phyloP scores from a whole-genome alignment of 2,888 invertebrate species.

The Gari tellinella region DNA sequence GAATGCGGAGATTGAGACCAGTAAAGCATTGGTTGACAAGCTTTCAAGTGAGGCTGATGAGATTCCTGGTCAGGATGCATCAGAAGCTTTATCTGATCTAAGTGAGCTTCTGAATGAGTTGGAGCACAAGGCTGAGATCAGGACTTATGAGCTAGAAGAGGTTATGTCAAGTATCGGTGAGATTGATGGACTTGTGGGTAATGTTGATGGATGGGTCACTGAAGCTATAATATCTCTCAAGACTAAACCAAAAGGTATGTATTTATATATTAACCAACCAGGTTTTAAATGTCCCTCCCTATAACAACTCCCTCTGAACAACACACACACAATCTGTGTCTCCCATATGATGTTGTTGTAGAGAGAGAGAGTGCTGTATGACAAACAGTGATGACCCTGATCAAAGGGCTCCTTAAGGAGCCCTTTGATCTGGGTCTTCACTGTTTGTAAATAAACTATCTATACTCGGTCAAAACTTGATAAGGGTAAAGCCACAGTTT shows the following conservation, averaged over 20 bases:
- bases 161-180: slow-evolving; percentile 66
- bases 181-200: slow-evolving; percentile 68
- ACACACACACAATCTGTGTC: too few relatives aligned
- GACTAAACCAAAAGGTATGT: slow-evolving; percentile 64
- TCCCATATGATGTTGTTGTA: too few relatives aligned
- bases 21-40: slow-evolving; percentile 76
- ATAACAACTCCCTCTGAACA: too few relatives aligned
- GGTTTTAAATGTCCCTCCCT: too few relatives aligned
- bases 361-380: too few relatives aligned
- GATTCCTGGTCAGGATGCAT: slow-evolving; percentile 66
- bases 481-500: too few relatives aligned
- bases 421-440: too few relatives aligned
- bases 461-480: too few relatives aligned
- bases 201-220: slow-evolving; percentile 79
- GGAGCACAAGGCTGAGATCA: slow-evolving; percentile 68
- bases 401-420: too few relatives aligned
- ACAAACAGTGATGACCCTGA: too few relatives aligned
- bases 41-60: slow-evolving; percentile 71
- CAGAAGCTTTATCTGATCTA: slow-evolving; percentile 63
- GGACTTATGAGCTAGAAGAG: slow-evolving; percentile 74
- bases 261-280: too few relatives aligned
- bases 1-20: slow-evolving; percentile 77
- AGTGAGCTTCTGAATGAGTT: slow-evolving; percentile 65
- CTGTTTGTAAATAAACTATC: too few relatives aligned
- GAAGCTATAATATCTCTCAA: slow-evolving; percentile 78